Conservation (phyloP, 53 echinoderm and acorn worm genomes). For the Luidia sarsii region DNA sequence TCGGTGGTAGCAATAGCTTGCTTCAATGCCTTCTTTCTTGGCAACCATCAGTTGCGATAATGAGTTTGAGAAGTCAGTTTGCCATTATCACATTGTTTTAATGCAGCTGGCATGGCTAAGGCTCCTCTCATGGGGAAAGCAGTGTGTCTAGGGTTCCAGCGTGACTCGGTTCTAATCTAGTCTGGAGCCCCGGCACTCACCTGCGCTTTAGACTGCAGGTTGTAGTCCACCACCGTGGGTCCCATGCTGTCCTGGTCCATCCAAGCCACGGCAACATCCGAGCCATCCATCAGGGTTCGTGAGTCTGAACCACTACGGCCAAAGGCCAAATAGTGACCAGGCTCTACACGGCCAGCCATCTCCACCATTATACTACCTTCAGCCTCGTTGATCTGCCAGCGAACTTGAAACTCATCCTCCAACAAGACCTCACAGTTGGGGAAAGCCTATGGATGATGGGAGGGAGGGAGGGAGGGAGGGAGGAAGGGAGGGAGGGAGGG, state of each 20-base stretch:
- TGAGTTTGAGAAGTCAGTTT: no score
- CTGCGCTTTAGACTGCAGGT: conserved; percentile 66
- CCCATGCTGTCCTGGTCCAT: conserved; percentile 33
- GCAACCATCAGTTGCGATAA: no score
- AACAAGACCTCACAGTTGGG: conserved; percentile 73
- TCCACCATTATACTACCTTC: conserved; percentile 59
- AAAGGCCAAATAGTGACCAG: conserved; percentile 72
- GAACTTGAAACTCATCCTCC: conserved; percentile 71
- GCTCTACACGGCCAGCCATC: conserved; percentile 48
- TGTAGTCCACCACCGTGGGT: conserved; percentile 71
- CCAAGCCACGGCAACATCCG: conserved; percentile 85
- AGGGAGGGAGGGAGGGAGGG: not conserved
- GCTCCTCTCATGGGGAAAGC: no score
- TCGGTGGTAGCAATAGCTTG: no score
- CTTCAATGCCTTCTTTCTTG: no score
- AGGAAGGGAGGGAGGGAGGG: no score
- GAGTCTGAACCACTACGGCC: conserved; percentile 77
- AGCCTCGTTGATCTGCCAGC: conserved; percentile 64
- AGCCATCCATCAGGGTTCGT: conserved; percentile 71
- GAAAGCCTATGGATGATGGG: not conserved
- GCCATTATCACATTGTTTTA: no score
- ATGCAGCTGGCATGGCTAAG: no score
- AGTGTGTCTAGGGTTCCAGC: no score
- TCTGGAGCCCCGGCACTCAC: no score
- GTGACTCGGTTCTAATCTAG: no score